These are phyloP conservation scores for Cotesia vestalis DNA, from an alignment of 1,140 invertebrate species.

Conservation along the genomic window DNA sequence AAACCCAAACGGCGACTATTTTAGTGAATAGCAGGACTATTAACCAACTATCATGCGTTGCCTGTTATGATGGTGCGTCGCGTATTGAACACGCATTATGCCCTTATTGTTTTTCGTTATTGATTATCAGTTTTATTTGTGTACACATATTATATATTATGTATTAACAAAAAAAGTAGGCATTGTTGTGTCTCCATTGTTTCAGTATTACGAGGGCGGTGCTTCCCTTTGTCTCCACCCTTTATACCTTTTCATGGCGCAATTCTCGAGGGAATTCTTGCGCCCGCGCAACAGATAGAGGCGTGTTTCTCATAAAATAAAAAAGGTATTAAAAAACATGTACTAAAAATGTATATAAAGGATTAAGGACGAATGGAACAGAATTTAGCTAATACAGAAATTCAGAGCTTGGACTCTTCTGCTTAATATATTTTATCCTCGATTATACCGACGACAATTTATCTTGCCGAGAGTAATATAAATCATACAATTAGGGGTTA, in stretches of 20 bases:
- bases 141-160: neutral
- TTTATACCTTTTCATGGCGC: slow-evolving; percentile 60
- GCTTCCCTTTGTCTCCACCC: slow-evolving; percentile 66
- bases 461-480: slow-evolving; percentile 13
- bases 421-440: neutral
- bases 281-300: slow-evolving; percentile 25
- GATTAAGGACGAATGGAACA: neutral
- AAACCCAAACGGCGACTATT: neutral
- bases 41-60: neutral
- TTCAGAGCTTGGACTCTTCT: neutral
- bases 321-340: neutral
- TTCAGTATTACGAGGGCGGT: slow-evolving; percentile 64
- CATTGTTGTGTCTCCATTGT: slow-evolving; percentile 62
- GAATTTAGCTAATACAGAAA: no score
- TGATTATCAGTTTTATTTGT: slow-evolving; percentile 18
- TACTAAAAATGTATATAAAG: neutral
- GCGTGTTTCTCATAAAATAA: slow-evolving; percentile 8
- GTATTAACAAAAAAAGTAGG: neutral
- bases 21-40: neutral
- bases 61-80: no score
- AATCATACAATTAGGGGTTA: slow-evolving; percentile 26
- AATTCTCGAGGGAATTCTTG: slow-evolving; percentile 27
- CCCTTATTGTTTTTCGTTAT: neutral
- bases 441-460: neutral
- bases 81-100: neutral